Evolutionary conservation across 2,113 vertebrate species (phyloP).

Genomic region (Hyla sarda): DNA sequence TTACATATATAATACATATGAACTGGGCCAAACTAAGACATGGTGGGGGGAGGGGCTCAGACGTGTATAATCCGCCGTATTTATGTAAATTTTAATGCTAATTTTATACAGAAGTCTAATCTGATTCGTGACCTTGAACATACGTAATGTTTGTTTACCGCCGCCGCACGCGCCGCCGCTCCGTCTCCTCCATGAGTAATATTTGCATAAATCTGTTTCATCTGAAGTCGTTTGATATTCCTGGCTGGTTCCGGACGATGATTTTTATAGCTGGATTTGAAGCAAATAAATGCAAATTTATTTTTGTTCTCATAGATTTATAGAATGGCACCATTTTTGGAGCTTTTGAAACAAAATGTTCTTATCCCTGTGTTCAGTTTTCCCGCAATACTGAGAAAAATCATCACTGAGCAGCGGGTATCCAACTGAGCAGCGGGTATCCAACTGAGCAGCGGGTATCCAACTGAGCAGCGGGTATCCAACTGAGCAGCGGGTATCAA

Average conservation of each 20-base stretch:
- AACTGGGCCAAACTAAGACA: too few species aligned
- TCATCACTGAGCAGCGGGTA: too few species aligned
- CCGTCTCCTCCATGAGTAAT: neutral
- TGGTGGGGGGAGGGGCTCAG: neutral
- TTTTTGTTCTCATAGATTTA: neutral
- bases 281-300: neutral
- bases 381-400: too few species aligned
- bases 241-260: neutral
- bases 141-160: neutral
- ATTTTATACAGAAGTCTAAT: neutral
- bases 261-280: neutral
- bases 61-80: neutral
- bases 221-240: neutral
- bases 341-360: too few species aligned
- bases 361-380: too few species aligned
- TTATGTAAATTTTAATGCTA: neutral
- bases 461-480: too few species aligned
- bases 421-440: too few species aligned
- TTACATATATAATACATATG: neutral
- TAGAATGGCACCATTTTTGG: too few species aligned
- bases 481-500: too few species aligned
- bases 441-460: too few species aligned
- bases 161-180: neutral
- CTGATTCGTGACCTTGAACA: neutral
- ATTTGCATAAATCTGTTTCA: neutral